Evolutionary conservation across 2,888 invertebrate genomes (phyloP).

Genomic region (Rhingia rostrata): DNA sequence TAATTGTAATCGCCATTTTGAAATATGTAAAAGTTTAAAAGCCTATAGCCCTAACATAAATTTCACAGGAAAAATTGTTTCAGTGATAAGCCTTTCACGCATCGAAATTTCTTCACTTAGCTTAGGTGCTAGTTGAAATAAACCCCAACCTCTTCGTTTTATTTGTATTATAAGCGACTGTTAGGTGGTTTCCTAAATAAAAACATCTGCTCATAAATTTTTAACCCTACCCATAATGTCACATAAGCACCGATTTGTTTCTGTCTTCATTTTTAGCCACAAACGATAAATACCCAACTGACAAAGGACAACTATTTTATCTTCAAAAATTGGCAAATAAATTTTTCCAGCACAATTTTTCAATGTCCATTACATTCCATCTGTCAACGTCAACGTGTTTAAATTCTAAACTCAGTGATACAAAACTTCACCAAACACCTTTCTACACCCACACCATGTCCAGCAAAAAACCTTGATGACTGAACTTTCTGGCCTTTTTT

Average conservation of each 20-base stretch:
- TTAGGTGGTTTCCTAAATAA: too few species aligned
- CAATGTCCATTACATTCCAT: constrained; percentile 15
- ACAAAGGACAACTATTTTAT: neutral
- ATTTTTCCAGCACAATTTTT: constrained; percentile 22
- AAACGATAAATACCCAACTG: neutral
- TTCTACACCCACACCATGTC: neutral
- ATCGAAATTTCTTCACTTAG: too few species aligned
- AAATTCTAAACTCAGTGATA: constrained; percentile 4
- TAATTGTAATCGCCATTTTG: too few species aligned
- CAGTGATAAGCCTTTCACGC: too few species aligned
- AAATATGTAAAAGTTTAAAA: too few species aligned
- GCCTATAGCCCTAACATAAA: too few species aligned
- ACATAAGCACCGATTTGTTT: neutral
- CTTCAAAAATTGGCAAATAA: constrained; percentile 1
- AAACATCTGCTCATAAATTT: too few species aligned
- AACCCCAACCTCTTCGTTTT: too few species aligned
- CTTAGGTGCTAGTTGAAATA: too few species aligned
- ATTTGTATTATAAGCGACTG: too few species aligned
- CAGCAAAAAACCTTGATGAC: neutral
- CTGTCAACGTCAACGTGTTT: constrained; percentile 26
- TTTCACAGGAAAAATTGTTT: too few species aligned
- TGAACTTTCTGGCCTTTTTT: constrained; percentile 40
- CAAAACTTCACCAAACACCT: constrained; percentile 55
- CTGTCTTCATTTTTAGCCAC: neutral
- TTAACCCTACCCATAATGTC: too few species aligned